phyloP scores from a whole-genome alignment of 2,797 vertebrate species.

The Margarornis squamiger region DNA sequence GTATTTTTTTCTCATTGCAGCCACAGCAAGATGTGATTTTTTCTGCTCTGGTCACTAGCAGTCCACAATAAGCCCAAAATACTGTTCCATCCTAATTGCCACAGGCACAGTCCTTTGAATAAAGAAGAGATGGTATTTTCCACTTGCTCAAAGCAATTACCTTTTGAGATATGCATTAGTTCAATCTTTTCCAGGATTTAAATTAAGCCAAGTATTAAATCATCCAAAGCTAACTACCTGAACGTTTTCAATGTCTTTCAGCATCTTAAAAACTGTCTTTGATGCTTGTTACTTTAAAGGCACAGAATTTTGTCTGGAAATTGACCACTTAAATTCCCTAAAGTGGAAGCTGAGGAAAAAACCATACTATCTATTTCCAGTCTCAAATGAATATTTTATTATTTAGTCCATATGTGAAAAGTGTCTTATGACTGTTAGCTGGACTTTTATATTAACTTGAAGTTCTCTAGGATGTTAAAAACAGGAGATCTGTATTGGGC shows the following conservation, averaged over 20 bases:
- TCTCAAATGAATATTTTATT: neutral
- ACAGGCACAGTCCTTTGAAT: neutral
- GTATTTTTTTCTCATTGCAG: neutral
- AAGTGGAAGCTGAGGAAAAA: neutral
- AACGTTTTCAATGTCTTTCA: neutral
- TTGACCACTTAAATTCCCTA: neutral
- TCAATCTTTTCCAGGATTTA: slow-evolving; percentile 29
- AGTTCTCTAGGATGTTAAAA: neutral
- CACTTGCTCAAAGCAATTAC: slow-evolving; percentile 32
- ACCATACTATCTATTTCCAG: neutral
- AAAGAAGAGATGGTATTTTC: neutral
- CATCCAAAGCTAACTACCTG: slow-evolving; percentile 24
- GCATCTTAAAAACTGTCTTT: slow-evolving; percentile 21
- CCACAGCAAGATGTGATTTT: neutral
- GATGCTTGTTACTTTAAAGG: neutral
- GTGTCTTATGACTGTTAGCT: neutral
- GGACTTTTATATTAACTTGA: neutral
- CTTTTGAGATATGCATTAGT: neutral
- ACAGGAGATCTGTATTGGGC: neutral
- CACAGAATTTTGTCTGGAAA: slow-evolving; percentile 17
- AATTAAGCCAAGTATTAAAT: slow-evolving; percentile 49
- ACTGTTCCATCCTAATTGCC: neutral
- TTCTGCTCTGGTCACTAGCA: neutral
- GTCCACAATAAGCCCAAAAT: neutral
- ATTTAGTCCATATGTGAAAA: neutral